A percentile compares a stretch with the other conserved stretches of the same genome.
Evolutionary conservation across 2,888 invertebrate species (phyloP).

Genomic region (Rhimphoctona megacephalus): DNA sequence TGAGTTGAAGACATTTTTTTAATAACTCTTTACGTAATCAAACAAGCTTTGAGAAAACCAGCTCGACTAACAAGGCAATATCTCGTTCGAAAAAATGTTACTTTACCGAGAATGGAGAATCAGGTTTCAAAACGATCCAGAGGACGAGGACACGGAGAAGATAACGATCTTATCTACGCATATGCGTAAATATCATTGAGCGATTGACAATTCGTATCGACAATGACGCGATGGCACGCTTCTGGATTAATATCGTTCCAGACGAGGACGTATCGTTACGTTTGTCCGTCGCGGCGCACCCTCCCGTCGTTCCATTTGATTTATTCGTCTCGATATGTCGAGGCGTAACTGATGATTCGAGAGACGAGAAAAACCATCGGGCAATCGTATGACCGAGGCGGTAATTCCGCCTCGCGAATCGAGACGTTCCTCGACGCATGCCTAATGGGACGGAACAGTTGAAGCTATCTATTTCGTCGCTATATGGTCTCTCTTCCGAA

Average conservation of each 20-base stretch:
- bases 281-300: slow-evolving; percentile 72
- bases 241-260: slow-evolving; percentile 48
- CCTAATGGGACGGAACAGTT: slow-evolving; percentile 67
- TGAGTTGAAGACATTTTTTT: not conserved
- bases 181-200: not conserved
- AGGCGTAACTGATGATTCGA: slow-evolving; percentile 81
- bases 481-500: not conserved
- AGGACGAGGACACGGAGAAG: not conserved
- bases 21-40: not conserved
- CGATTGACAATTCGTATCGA: slow-evolving; percentile 33
- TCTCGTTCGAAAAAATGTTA: not conserved
- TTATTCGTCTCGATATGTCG: slow-evolving; percentile 76
- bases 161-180: not conserved
- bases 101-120: not conserved
- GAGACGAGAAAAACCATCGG: slow-evolving; percentile 68
- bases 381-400: slow-evolving; percentile 75
- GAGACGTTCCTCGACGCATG: slow-evolving; percentile 67
- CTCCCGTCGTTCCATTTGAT: slow-evolving; percentile 52
- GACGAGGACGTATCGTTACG: slow-evolving; percentile 50
- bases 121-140: not conserved
- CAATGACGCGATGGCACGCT: slow-evolving; percentile 49
- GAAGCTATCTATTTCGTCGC: slow-evolving; percentile 6
- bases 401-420: slow-evolving; percentile 64
- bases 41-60: not conserved
- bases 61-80: not conserved